Evolutionary conservation across 2,888 invertebrate species (phyloP).

Genomic region (Hirtodrosophila confusa): DNA sequence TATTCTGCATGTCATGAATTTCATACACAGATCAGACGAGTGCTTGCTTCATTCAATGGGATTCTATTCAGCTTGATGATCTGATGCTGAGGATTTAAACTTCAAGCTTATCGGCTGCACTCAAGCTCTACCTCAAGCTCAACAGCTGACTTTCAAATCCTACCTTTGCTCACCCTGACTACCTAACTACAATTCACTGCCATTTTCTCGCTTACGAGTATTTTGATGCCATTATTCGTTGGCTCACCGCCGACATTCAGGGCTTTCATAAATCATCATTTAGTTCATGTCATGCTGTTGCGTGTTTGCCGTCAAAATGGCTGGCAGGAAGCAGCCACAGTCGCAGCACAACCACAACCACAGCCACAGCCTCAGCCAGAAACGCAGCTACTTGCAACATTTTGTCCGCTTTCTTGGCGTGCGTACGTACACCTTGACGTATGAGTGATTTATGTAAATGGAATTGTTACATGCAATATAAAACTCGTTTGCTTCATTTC

Average conservation of each 20-base stretch:
- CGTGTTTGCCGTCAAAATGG: slow-evolving; percentile 57
- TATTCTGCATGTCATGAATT: neutral
- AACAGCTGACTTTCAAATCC: slow-evolving; percentile 14
- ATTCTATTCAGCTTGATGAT: neutral
- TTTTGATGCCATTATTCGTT: slow-evolving; percentile 9
- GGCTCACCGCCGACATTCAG: slow-evolving; percentile 12
- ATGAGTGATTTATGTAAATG: slow-evolving; percentile 74
- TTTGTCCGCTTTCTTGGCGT: slow-evolving; percentile 5
- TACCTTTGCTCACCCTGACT: slow-evolving; percentile 2
- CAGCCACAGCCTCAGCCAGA: slow-evolving; percentile 10
- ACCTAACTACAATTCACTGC: neutral
- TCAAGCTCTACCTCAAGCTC: slow-evolving; percentile 16
- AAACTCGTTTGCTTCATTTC: slow-evolving; percentile 39
- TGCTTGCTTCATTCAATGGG: neutral
- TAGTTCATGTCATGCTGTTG: slow-evolving; percentile 65
- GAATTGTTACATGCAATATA: slow-evolving; percentile 51
- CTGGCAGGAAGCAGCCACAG: slow-evolving; percentile 32
- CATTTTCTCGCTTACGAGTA: slow-evolving; percentile 10
- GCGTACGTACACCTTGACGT: slow-evolving; percentile 59
- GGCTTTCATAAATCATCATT: slow-evolving; percentile 67
- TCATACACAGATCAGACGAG: slow-evolving; percentile 2
- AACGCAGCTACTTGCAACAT: slow-evolving; percentile 31
- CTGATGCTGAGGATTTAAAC: slow-evolving; percentile 4
- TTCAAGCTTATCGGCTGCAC: slow-evolving; percentile 13
- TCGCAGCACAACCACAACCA: neutral